Evolutionary conservation across 2,888 invertebrate genomes (phyloP), one percentile per base, ranked within the genome.

Genomic region (Drosophila fungiperda): DNA sequence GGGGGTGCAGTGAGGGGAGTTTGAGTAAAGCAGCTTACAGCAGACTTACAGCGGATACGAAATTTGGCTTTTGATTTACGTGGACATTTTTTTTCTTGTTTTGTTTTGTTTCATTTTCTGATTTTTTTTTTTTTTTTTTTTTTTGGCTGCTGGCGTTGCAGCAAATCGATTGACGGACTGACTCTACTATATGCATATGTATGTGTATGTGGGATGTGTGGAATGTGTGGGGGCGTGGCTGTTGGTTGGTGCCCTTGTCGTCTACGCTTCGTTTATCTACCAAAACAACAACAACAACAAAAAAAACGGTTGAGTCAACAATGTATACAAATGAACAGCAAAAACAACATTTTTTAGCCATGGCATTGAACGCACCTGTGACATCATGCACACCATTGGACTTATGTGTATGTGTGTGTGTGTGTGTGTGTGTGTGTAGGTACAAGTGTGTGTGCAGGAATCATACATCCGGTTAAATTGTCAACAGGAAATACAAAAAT

Each of bases 11-110:
- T 0, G 1, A 4, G 17, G 2, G 36, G 12, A 15, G 49, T 29
- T 26, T 15, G 76, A 64, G 70, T 64, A 82, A 78, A 82, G 81
- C 86, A 84, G 87, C 89, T 91, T 90, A 91, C 88, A 88, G 79
- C 78, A 78, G 86, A 89, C 89, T 91, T 91, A 91, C 90, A 90
- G 65, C 85, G 89, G 89, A 90, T 89, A 90, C 87, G 83, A 87
- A 88, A 79, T 90, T 84, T 84, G 84, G 78, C 83, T 84, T 84
- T 82, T 90, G 89, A 91, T 89, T 89, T 90, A 88, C 86, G 86
- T 84, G 80, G 80, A 82, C 63, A 66, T 78, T 70, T 76, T 70
- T 23, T 23, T 68, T 62, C 62, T 68, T 55, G 15, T 64, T 71
- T 53, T 58, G 42, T 62, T 64, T 53, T 54, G 59, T 73, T 62